Evolutionary conservation across 2,797 vertebrate genomes (phyloP), one percentile per base, ranked within the genome.

Genomic region (Tadarida brasiliensis): DNA sequence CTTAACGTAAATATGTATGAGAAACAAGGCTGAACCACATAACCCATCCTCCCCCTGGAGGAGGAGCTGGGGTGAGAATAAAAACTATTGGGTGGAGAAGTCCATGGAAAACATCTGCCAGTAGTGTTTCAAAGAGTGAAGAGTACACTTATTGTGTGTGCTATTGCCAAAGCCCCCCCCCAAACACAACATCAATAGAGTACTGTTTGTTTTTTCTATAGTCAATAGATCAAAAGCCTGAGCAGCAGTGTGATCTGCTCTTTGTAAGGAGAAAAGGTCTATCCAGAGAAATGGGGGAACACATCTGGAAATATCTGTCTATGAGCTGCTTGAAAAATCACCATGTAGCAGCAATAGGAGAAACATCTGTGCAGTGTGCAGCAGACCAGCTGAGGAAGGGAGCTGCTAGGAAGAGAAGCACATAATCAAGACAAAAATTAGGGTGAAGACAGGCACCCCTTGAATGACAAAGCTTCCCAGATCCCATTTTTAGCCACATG

Each of bases 291-390:
- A 96, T 90, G 33, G 91, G 33, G 84, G 73, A 26, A 92, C 89
- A 97, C 96, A 97, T 97, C 97, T 98, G 97, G 97, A 97, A 97
- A 89, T 80, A 93, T 92, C 94, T 96, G 94, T 95, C 95, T 90
- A 83, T 47, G 94, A 95, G 70, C 74, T 33, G 85, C 87, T 95
- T 97, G 90, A 96, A 97, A 97, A 98, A 90, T 97, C 84, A 94
- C 95, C 80, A 78, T 85, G 91, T 84, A 97, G 80, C 84, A 93
- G 76, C 95, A 95, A 88, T 92, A 96, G 93, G 84, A 94, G 97
- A 97, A 96, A 97, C 96, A 97, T 98, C 93, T 97, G 96, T 96
- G 94, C 51, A 47, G 83, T 91, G 70, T 70, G 47, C 63, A 47
- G 28, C 92, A 73, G 78, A 95, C 63, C 51, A 59, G 24, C 49